These are phyloP conservation scores for Gordius sp. DNA, from an alignment of 2,888 invertebrate species.

Conservation along the genomic window DNA sequence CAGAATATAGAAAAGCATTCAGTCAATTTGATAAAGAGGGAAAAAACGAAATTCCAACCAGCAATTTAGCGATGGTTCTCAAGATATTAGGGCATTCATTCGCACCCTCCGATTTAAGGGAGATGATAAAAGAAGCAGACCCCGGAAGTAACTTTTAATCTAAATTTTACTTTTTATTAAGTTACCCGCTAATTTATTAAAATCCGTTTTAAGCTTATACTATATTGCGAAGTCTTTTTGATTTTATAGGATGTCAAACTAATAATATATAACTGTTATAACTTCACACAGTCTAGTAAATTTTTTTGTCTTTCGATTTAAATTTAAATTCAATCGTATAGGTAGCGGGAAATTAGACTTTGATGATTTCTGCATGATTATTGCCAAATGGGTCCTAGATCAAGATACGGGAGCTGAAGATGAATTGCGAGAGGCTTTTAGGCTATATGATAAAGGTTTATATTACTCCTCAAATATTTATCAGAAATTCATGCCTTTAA, in stretches of 20 bases:
- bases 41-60: slow-evolving; percentile 11
- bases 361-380: slow-evolving; percentile 15
- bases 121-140: slow-evolving; percentile 12
- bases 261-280: too few species aligned
- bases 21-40: slow-evolving; percentile 13
- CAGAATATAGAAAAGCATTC: slow-evolving; percentile 4
- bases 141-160: slow-evolving; percentile 11
- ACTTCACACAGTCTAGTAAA: too few species aligned
- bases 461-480: too few species aligned
- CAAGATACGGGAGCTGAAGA: slow-evolving; percentile 15
- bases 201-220: too few species aligned
- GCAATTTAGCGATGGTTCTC: slow-evolving; percentile 2
- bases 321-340: too few species aligned
- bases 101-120: slow-evolving; percentile 10
- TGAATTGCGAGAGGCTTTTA: slow-evolving; percentile 11
- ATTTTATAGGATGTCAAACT: too few species aligned
- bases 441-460: slow-evolving; percentile 15
- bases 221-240: too few species aligned
- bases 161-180: neutral
- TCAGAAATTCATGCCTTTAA: too few species aligned
- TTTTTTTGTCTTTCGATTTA: too few species aligned
- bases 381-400: slow-evolving; percentile 11
- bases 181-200: too few species aligned
- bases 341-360: slow-evolving; percentile 13
- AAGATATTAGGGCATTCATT: slow-evolving; percentile 8